Percentiles rank a stretch among this genome's conserved stretches.
These are phyloP conservation scores for Maccullochella peelii DNA, from an alignment of 2,113 vertebrate species.

Conservation along the genomic window DNA sequence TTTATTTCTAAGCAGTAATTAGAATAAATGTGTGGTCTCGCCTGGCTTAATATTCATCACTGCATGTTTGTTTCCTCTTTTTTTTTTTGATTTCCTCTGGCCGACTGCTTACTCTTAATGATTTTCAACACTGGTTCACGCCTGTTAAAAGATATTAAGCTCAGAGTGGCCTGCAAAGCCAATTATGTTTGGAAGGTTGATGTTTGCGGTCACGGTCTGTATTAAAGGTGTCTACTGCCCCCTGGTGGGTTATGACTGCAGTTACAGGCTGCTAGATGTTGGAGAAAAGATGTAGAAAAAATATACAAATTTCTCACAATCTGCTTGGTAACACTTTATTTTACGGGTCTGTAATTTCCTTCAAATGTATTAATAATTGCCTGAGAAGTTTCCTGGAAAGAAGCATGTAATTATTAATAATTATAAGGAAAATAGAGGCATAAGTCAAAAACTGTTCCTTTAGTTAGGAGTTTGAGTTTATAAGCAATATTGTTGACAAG, in stretches of 20 bases:
- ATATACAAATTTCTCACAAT: background rate
- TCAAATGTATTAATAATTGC: background rate
- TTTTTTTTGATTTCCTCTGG: conserved; percentile 68
- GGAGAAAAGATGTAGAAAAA: background rate
- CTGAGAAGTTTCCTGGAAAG: background rate
- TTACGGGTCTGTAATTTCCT: background rate
- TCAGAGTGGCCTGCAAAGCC: conserved; percentile 78
- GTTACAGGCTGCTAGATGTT: conserved; percentile 42
- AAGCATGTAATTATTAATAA: background rate
- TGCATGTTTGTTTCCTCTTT: background rate
- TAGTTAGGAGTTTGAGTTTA: background rate
- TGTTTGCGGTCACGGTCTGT: conserved; percentile 46
- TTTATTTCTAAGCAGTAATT: conserved; percentile 79
- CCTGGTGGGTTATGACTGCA: conserved; percentile 63
- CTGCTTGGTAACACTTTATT: background rate
- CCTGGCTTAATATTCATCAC: conserved; percentile 78
- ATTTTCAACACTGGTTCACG: conserved; percentile 83
- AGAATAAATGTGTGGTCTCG: conserved; percentile 79
- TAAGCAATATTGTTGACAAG: background rate
- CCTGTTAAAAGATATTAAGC: conserved; percentile 82
- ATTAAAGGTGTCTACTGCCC: conserved; percentile 81
- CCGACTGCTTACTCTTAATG: conserved; percentile 77
- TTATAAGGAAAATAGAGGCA: background rate
- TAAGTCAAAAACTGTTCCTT: background rate
- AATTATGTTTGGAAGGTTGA: conserved; percentile 69